Conservation (phyloP, 1,140 invertebrate species). For the Camponotus pennsylvanicus region DNA sequence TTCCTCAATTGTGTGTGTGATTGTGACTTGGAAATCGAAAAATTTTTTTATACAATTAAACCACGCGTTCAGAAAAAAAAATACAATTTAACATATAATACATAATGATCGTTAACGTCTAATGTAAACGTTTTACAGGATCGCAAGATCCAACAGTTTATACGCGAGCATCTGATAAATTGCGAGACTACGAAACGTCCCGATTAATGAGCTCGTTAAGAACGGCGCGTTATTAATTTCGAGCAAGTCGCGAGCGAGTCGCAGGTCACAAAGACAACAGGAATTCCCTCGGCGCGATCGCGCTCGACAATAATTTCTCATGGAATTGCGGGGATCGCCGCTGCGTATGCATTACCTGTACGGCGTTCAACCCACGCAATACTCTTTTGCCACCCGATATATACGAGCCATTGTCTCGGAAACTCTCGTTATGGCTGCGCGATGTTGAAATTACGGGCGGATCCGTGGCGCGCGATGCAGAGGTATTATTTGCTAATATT, state of each 20-base stretch:
- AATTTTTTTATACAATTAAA: not conserved
- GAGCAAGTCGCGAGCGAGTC: conserved; percentile 62
- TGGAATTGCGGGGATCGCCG: conserved; percentile 48
- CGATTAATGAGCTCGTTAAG: conserved; percentile 71
- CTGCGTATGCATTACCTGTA: conserved; percentile 55
- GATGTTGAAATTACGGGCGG: conserved; percentile 75
- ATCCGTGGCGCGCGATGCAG: conserved; percentile 61
- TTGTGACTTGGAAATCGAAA: not conserved
- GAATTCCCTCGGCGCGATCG: conserved; percentile 65
- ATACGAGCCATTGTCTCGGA: conserved; percentile 77
- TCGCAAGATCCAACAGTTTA: not conserved
- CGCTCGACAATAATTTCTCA: conserved; percentile 70
- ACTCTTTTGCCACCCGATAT: conserved; percentile 75
- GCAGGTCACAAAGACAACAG: conserved; percentile 64
- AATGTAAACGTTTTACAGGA: not conserved
- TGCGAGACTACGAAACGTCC: conserved; percentile 35
- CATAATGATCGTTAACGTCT: not conserved
- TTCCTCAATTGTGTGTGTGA: not conserved
- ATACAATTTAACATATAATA: not conserved
- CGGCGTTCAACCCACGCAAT: conserved; percentile 69
- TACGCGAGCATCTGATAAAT: conserved; percentile 4
- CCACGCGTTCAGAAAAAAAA: not conserved
- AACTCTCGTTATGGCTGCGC: conserved; percentile 68
- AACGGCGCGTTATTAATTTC: conserved; percentile 69
- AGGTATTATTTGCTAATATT: conserved; percentile 58